Base-by-base conservation (phyloP, 2,888 invertebrate genomes). In the Hemicrepidius hirtus region DNA sequence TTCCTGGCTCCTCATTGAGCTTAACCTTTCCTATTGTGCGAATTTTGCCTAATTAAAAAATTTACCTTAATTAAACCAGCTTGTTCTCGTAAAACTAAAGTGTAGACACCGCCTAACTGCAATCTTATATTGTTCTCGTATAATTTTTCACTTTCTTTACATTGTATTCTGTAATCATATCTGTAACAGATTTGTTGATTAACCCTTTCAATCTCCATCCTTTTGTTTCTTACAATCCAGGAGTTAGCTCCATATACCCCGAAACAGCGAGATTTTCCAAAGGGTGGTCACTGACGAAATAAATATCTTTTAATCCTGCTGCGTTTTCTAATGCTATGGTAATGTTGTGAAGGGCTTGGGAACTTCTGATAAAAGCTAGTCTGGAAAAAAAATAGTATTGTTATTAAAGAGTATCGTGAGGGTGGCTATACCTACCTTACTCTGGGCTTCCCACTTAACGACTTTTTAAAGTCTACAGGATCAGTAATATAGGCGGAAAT, bases 391-490 rank as follows among this genome's bases (percentile, higher is more conserved):
- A 44, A n/a, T n/a, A n/a, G n/a, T n/a, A n/a, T n/a, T n/a, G n/a
- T n/a, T n/a, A n/a, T n/a, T n/a, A n/a, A n/a, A n/a, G n/a, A n/a
- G n/a, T n/a, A n/a, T n/a, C n/a, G n/a, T n/a, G n/a, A n/a, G n/a
- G n/a, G n/a, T n/a, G n/a, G n/a, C n/a, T n/a, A n/a, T n/a, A n/a
- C n/a, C n/a, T 84, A 92, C 92, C 91, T 90, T 1, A 92, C 80
- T 81, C 90, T 89, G 0, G 92, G 91, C 76, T 90, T 90, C 32
- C 92, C 92, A 57, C 88, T 90, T 55, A 90, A 80, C 0, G 91
- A 90, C 81, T 91, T 91, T 41, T 85, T 82, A 76, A 90, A 90
- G 40, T 89, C 88, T 67, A 89, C 90, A 0, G 90, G 88, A 78
- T 91, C 90, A 81, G 90, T 89, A 50, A 87, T 86, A 76, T 89